Conservation (phyloP, 2,888 invertebrate genomes). For the Caenorhabditis wallacei region DNA sequence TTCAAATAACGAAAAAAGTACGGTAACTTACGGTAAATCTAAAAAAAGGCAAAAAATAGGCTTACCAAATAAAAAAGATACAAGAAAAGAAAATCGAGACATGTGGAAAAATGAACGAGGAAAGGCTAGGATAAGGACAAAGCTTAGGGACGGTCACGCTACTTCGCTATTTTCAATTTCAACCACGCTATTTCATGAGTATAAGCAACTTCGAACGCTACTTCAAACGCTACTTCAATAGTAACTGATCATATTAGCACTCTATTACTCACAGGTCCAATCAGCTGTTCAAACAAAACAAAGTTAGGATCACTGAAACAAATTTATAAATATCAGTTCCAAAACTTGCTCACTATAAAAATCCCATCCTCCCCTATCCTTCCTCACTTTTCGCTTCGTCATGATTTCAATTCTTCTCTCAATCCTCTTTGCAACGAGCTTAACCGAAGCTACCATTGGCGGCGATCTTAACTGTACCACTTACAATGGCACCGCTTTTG, state of each 20-base stretch:
- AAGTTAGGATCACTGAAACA: constrained; percentile 42
- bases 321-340: constrained; percentile 40
- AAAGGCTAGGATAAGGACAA: too few relatives aligned
- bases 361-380: background rate
- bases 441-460: constrained; percentile 14
- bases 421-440: constrained; percentile 11
- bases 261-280: constrained; percentile 17
- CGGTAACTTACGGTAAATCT: too few relatives aligned
- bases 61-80: background rate
- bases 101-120: constrained; percentile 1
- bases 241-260: constrained; percentile 7
- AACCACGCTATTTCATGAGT: background rate
- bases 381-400: constrained; percentile 29
- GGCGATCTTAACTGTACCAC: constrained; percentile 44
- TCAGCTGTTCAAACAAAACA: constrained; percentile 34
- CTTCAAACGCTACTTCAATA: background rate
- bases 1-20: too few relatives aligned
- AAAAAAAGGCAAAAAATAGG: constrained; percentile 7
- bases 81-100: background rate
- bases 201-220: too few relatives aligned
- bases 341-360: constrained; percentile 33
- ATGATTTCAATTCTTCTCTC: constrained; percentile 25
- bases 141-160: too few relatives aligned
- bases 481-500: constrained; percentile 43
- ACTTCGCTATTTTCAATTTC: too few relatives aligned